Evolutionary conservation across 2,797 vertebrate genomes (phyloP).

Genomic region (Amphiprion clarkii): DNA sequence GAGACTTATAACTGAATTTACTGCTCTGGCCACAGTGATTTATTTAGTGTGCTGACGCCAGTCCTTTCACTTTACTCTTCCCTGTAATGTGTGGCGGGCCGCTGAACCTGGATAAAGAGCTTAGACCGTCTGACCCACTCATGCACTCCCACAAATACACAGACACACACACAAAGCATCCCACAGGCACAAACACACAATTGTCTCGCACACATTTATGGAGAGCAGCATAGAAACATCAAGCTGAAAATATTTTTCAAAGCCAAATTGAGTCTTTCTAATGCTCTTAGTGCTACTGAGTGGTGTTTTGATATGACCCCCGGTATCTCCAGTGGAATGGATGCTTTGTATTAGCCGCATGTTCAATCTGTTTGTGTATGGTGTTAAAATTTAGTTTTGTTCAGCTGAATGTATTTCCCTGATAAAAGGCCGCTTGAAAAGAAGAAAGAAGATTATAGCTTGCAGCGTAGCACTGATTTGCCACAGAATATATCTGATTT

Average conservation of each 20-base stretch:
- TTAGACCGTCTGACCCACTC: constrained; percentile 87
- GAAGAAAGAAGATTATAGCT: constrained; percentile 17
- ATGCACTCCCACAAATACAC: constrained; percentile 52
- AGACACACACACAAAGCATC: constrained; percentile 34
- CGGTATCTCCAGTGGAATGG: constrained; percentile 36
- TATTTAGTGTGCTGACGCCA: constrained; percentile 75
- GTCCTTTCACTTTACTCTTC: constrained; percentile 76
- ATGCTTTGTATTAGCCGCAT: constrained; percentile 54
- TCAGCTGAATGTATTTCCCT: constrained; percentile 38
- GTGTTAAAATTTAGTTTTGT: constrained; percentile 53
- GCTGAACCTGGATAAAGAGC: constrained; percentile 85
- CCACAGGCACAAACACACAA: constrained; percentile 18
- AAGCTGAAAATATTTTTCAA: constrained; percentile 65
- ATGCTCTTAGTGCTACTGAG: constrained; percentile 69
- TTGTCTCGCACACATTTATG: constrained; percentile 24
- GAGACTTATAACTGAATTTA: constrained; percentile 74
- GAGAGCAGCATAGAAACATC: constrained; percentile 52
- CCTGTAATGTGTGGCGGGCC: constrained; percentile 67
- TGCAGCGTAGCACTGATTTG: neutral
- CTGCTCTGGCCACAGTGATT: constrained; percentile 62
- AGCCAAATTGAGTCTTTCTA: constrained; percentile 73
- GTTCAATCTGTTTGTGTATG: constrained; percentile 47
- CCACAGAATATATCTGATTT: constrained; percentile 21
- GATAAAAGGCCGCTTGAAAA: constrained; percentile 32
- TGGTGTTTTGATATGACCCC: constrained; percentile 63